phyloP scores from a whole-genome alignment of 2,888 invertebrate species.

The Spilosoma lubricipeda region DNA sequence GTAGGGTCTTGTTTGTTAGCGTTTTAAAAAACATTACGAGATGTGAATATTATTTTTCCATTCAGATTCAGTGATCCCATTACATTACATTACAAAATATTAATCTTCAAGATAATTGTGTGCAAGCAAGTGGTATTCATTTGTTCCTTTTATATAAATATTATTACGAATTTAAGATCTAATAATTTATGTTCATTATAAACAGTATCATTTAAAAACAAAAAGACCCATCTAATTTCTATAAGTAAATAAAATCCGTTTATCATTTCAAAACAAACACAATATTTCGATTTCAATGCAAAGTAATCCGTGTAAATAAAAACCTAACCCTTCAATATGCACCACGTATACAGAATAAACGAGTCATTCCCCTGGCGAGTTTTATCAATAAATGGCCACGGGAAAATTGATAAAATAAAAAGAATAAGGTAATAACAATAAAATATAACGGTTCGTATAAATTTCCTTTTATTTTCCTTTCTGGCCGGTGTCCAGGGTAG shows the following conservation, averaged over 20 bases:
- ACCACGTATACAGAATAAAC: slow-evolving; percentile 27
- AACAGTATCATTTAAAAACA: neutral
- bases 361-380: slow-evolving; percentile 40
- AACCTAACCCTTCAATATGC: slow-evolving; percentile 42
- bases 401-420: slow-evolving; percentile 75
- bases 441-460: slow-evolving; percentile 76
- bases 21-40: too few relatives aligned
- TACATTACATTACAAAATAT: neutral
- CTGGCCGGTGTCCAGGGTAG: slow-evolving; percentile 61
- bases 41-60: neutral
- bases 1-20: too few relatives aligned
- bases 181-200: neutral
- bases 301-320: slow-evolving; percentile 39
- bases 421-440: slow-evolving; percentile 76
- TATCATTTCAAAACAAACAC: slow-evolving; percentile 26
- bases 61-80: neutral
- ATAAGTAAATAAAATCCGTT: slow-evolving; percentile 14
- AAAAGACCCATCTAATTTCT: slow-evolving; percentile 10
- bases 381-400: slow-evolving; percentile 53
- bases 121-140: neutral
- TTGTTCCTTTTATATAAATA: neutral
- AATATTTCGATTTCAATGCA: slow-evolving; percentile 33
- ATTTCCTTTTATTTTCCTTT: slow-evolving; percentile 70
- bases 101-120: neutral
- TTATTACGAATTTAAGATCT: neutral